Percentiles rank a stretch among this genome's conserved stretches.
Evolutionary conservation across 2,113 vertebrate genomes (phyloP).

Genomic region (Toxotes chatareus): DNA sequence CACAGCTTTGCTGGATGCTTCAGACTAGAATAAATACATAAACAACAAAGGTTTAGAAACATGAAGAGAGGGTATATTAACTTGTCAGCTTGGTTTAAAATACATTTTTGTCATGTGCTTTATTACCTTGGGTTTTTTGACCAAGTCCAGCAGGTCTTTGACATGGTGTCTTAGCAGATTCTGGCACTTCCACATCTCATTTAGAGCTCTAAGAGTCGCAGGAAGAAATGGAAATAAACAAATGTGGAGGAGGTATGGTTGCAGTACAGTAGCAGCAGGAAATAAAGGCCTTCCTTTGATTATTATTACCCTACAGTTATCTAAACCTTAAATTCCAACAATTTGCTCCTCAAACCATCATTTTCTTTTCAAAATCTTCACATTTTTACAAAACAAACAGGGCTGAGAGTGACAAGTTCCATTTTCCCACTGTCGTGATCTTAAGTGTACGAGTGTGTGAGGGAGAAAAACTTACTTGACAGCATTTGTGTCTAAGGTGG

Average conservation of each 20-base stretch:
- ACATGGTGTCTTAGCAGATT: slow-evolving; percentile 95
- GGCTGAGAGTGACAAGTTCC: not conserved
- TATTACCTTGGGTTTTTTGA: slow-evolving; percentile 95
- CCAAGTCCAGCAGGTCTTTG: slow-evolving; percentile 96
- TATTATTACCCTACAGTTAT: not conserved
- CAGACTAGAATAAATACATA: slow-evolving; percentile 87
- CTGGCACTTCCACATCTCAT: slow-evolving; percentile 99
- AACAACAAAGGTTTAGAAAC: slow-evolving; percentile 15
- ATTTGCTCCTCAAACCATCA: not conserved
- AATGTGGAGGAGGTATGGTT: not conserved
- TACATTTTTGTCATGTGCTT: not conserved
- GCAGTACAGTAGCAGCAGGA: not conserved
- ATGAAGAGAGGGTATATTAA: fast-evolving
- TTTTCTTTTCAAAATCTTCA: not conserved
- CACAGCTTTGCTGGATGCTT: slow-evolving; percentile 95
- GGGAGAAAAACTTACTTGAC: slow-evolving; percentile 91
- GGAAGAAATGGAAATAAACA: not conserved
- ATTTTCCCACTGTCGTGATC: not conserved
- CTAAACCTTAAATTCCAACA: not conserved
- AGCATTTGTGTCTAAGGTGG: slow-evolving; percentile 95
- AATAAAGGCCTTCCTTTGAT: not conserved
- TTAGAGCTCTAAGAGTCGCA: slow-evolving; percentile 89
- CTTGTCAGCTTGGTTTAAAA: too few relatives aligned
- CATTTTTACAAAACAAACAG: not conserved
- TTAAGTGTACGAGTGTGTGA: too few relatives aligned